Evolutionary conservation across 1,140 invertebrate genomes (phyloP), one percentile per base, ranked within the genome.

Genomic region (Drosophila subobscura): DNA sequence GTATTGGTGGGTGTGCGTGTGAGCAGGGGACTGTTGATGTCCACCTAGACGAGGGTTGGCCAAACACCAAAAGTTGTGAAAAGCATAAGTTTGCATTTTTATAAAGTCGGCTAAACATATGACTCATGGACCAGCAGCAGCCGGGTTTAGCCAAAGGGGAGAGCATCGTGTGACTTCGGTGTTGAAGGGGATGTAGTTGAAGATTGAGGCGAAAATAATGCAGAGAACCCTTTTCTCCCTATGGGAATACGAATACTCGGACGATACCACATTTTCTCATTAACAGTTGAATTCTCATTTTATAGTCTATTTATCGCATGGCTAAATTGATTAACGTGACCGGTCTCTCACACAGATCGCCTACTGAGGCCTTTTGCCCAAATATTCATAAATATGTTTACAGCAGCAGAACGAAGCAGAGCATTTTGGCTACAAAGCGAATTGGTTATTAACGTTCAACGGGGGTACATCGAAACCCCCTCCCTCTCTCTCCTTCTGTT

Each of bases 51-150:
- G 72, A 66, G 57, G 64, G 55, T 54, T 64, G 74, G 52, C 63
- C 61, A 75, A 63, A 75, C 58, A 61, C 72, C 77, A 47, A 80
- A 85, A 85, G 83, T 88, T 86, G 83, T 65, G 76, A 73, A 77
- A 59, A 89, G 74, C 84, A 89, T 85, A 89, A 89, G 79, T 89
- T 89, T 89, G 80, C 80, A 89, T 89, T 89, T 89, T 89, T 89
- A 89, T 89, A 59, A 85, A 89, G 84, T 83, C 77, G 57, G 51
- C 50, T 72, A 63, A 70, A 78, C 83, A 83, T 83, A 88, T 86
- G 83, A 58, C 51, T 29, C 60, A 46, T 42, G 42, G 2, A 58
- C 7, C 10, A 10, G 27, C 33, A 20, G 55, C 50, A 37, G 14
- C n/a, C 3, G 23, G 52, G 20, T 63, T 27, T 41, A n/a, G 4